Evolutionary conservation across 2,113 vertebrate species (phyloP), one percentile per base, ranked within the genome.

Genomic region (Catharus fuscescens): DNA sequence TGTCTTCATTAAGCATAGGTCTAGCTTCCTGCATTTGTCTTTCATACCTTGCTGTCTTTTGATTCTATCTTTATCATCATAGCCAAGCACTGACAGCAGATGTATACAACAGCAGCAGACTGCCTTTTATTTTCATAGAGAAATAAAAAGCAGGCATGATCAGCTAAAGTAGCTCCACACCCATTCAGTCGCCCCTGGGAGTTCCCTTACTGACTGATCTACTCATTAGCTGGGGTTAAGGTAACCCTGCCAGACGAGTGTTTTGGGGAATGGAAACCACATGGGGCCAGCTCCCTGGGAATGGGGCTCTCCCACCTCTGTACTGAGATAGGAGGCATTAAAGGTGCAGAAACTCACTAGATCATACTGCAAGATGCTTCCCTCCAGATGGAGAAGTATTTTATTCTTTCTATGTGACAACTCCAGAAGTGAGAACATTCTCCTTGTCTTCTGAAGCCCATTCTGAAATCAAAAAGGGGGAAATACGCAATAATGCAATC

Each of bases 91-190:
- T 90, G 73, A 66, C 70, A 85, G 72, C 73, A 65, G n/a, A 65
- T 36, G 57, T 52, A 89, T 31, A 48, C 53, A 70, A 54, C 14
- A 81, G 32, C 61, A 89, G 25, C 53, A 57, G 60, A 40, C n/a
- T 74, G 31, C 10, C 19, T 95, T 92, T 86, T 83, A 44, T 80
- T 83, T 88, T 94, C 84, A n/a, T 53, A 69, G 88, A 91, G 44
- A 91, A 89, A 79, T 81, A 91, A 92, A 91, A 0, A 8, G 67
- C 28, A 29, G 48, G 40, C 26, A 1, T 80, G 82, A 93, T 91
- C 80, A 54, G 57, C 61, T 93, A 81, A 91, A 38, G 36, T 18
- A 92, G 57, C 40, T 93, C 77, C 53, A 91, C 86, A 85, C 89
- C 80, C 57, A 53, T 86, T 80, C 40, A 21, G 65, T 53, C n/a